Evolutionary conservation across 2,797 vertebrate genomes (phyloP).

Genomic region (Acipenser ruthenus): DNA sequence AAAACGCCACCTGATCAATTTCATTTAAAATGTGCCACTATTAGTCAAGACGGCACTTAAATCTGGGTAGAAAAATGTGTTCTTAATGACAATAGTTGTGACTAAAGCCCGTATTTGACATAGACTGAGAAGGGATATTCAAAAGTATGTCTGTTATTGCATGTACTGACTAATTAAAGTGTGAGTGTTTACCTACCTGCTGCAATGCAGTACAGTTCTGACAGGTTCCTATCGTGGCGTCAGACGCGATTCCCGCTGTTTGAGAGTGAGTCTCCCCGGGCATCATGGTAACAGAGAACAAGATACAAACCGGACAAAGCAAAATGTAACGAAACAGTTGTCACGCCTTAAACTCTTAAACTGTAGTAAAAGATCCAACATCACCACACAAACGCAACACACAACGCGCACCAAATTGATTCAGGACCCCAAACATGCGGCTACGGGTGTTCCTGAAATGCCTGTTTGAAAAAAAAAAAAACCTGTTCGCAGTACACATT

Average conservation of each 20-base stretch:
- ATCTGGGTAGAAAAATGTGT: too few species aligned
- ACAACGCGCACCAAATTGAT: conserved; percentile 46
- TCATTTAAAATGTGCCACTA: too few species aligned
- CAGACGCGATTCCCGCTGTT: conserved; percentile 56
- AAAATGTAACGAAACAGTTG: neutral
- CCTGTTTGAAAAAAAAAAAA: conserved; percentile 10
- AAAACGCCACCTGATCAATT: too few species aligned
- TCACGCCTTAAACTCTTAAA: neutral
- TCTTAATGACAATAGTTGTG: too few species aligned
- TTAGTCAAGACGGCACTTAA: too few species aligned
- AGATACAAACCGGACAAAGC: too few species aligned
- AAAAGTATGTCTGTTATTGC: too few species aligned
- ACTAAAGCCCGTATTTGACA: too few species aligned
- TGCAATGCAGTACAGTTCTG: conserved; percentile 71
- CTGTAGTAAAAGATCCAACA: conserved; percentile 37
- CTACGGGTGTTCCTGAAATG: conserved; percentile 26
- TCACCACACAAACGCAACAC: conserved; percentile 49
- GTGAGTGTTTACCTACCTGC: conserved; percentile 37
- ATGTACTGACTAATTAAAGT: neutral
- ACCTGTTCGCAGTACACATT: too few species aligned
- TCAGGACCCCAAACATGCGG: conserved; percentile 47
- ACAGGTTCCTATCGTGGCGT: conserved; percentile 62
- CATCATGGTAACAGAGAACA: conserved; percentile 70
- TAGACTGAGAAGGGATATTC: too few species aligned
- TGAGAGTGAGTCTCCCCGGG: conserved; percentile 77